These are phyloP conservation scores for Sitta europaea DNA, from an alignment of 2,113 vertebrate species.

Conservation along the genomic window DNA sequence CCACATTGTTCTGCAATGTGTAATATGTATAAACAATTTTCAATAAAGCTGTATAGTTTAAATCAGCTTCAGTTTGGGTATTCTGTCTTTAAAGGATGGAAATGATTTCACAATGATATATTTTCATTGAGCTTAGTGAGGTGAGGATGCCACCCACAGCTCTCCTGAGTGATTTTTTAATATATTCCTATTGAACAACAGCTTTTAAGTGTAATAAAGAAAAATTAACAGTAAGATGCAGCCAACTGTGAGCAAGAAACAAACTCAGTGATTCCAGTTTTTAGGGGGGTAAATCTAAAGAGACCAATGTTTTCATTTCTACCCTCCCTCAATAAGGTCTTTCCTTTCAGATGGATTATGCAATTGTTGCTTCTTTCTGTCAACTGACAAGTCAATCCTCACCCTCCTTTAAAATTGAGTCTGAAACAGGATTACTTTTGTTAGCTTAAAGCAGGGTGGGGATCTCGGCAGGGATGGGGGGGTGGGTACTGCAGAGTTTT, in stretches of 20 bases:
- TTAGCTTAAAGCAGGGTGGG: background rate
- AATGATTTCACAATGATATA: background rate
- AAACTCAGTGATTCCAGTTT: background rate
- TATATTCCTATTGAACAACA: background rate
- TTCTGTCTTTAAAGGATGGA: background rate
- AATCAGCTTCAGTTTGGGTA: background rate
- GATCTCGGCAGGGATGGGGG: accelerated
- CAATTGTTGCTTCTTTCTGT: background rate
- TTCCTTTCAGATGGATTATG: background rate
- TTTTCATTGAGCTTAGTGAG: background rate
- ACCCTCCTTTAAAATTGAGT: background rate
- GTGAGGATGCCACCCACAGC: background rate
- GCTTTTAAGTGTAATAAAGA: background rate
- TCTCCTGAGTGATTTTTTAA: background rate
- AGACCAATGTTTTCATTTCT: background rate
- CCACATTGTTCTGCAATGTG: background rate
- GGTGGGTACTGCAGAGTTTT: accelerated
- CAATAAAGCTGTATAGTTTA: background rate
- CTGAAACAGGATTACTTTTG: background rate
- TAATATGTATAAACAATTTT: background rate
- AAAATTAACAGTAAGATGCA: background rate
- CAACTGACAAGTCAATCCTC: background rate
- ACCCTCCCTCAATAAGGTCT: background rate
- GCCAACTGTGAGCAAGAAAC: background rate
- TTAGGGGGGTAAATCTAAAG: background rate